phyloP scores from a whole-genome alignment of 2,888 invertebrate genomes.

The Spilosoma lubricipeda region DNA sequence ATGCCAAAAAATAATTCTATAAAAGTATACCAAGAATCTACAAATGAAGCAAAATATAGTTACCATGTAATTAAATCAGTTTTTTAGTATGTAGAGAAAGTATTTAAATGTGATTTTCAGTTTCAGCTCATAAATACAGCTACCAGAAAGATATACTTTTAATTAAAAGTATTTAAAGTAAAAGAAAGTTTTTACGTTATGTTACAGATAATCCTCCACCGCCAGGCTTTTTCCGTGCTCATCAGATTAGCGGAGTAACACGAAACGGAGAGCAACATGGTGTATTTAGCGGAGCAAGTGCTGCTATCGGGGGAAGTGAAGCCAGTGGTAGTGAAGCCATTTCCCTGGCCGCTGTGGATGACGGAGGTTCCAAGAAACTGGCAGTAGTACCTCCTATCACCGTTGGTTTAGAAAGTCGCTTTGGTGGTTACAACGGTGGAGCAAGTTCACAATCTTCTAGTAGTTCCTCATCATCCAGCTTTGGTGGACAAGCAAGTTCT shows the following conservation, averaged over 20 bases:
- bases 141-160: too few relatives aligned
- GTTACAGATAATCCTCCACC: constrained; percentile 9
- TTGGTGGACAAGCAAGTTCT: constrained; percentile 20
- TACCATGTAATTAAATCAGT: neutral
- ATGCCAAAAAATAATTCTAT: neutral
- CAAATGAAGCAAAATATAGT: neutral
- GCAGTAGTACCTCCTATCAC: constrained; percentile 12
- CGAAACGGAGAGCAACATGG: constrained; percentile 62
- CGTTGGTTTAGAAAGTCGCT: constrained; percentile 10
- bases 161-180: neutral
- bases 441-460: constrained; percentile 31
- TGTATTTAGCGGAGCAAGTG: constrained; percentile 62
- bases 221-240: constrained; percentile 57
- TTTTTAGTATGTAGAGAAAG: neutral
- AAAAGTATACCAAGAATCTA: neutral
- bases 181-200: neutral
- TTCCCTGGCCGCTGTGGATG: constrained; percentile 55
- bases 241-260: constrained; percentile 71
- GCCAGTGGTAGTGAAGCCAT: constrained; percentile 60
- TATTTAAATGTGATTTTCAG: too few relatives aligned
- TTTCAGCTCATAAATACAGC: too few relatives aligned
- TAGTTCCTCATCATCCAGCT: constrained; percentile 31
- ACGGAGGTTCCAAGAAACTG: constrained; percentile 15
- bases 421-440: constrained; percentile 16
- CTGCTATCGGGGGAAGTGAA: constrained; percentile 52